Evolutionary conservation across 2,797 vertebrate genomes (phyloP), one percentile per base, ranked within the genome.

Genomic region (Characodon lateralis): DNA sequence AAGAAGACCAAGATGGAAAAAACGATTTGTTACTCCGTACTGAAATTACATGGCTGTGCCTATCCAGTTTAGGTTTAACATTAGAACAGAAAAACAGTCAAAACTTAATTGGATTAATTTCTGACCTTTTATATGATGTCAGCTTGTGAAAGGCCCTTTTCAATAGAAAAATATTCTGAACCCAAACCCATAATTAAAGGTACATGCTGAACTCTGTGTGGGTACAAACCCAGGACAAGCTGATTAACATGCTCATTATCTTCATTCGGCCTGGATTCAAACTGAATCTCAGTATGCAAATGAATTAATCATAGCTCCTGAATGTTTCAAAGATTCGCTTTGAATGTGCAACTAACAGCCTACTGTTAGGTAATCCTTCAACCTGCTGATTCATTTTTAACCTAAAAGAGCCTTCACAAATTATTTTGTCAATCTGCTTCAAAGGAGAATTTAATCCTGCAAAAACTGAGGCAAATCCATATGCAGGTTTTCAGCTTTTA

Each of bases 161-260:
- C 41, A 69, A 26, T 69, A 48, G 12, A 26, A 39, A 48, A 61
- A 73, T 48, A 43, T 31, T 72, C 55, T 22, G 3, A 18, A 31
- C 8, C 41, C 43, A 46, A 48, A 63, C 28, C 59, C 35, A 55
- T 56, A 69, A 80, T 66, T 43, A 56, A 56, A 68, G 35, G 59
- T 50, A 35, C 48, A 71, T 31, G 55, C 46, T 78, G 80, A 39
- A 78, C 72, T 48, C 13, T 71, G 50, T 73, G 41, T n/a, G 12
- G 50, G 65, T 73, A 70, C 72, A 55, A 43, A 46, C 20, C 46
- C 2, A 26, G n/a, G 76, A 77, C 53, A 26, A 43, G 55, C 71
- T 80, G 79, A 82, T 58, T 72, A 72, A 74, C 66, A 55, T 71
- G 68, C 75, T 78, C 31, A 16, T 77, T 76, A 83, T 80, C 55